Conservation (phyloP, 2,888 invertebrate species). For the Mythimna vitellina region DNA sequence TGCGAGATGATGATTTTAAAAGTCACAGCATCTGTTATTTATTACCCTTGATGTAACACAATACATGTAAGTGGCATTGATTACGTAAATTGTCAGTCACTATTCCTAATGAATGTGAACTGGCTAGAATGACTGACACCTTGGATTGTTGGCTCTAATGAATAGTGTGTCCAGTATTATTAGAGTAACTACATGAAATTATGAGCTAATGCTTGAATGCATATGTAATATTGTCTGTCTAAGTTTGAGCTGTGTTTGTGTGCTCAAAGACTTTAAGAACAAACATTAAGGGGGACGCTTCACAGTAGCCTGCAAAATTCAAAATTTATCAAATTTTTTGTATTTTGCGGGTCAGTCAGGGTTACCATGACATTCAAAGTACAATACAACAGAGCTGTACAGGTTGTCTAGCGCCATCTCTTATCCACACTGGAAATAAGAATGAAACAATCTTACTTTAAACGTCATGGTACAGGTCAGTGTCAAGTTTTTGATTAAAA, state of each 20-base stretch:
- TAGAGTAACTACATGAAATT: constrained; percentile 14
- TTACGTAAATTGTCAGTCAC: not conserved
- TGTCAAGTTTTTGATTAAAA: too few species aligned
- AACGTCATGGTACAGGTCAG: too few species aligned
- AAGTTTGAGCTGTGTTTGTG: not conserved
- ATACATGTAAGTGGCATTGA: not conserved
- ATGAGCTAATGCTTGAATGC: not conserved
- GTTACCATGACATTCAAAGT: too few species aligned
- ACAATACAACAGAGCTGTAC: too few species aligned
- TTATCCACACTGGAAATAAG: too few species aligned
- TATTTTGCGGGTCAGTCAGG: too few species aligned
- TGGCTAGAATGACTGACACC: constrained; percentile 13
- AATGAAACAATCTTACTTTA: too few species aligned
- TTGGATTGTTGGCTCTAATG: constrained; percentile 10
- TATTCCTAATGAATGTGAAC: constrained; percentile 14
- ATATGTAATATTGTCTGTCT: not conserved
- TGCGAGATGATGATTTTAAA: not conserved
- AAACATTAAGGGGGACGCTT: not conserved
- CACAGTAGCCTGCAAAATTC: too few species aligned
- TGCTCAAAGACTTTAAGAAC: not conserved
- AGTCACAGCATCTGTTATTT: not conserved
- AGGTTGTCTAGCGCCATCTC: too few species aligned
- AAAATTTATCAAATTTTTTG: too few species aligned
- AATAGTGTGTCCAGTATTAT: constrained; percentile 2
- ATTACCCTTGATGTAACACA: not conserved